Conservation (phyloP, 2,888 invertebrate genomes). For the Monopis laevigella region DNA sequence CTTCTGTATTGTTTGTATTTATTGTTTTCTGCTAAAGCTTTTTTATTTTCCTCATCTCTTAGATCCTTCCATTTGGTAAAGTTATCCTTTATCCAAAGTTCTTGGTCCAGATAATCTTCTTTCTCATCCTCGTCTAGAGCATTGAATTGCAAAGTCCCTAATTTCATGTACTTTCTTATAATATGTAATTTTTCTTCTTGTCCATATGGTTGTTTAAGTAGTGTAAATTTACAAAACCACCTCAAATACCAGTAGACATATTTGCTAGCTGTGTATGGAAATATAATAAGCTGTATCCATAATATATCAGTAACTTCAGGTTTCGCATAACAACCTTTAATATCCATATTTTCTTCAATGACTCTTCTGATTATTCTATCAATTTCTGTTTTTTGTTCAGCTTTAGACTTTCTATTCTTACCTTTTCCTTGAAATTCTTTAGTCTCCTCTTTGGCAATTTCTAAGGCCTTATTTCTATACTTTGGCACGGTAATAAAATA, state of each 20-base stretch:
- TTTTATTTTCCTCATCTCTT: constrained; percentile 86
- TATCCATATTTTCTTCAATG: constrained; percentile 93
- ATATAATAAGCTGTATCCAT: constrained; percentile 83
- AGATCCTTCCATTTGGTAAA: constrained; percentile 81
- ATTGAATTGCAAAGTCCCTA: constrained; percentile 77
- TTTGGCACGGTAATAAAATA: constrained; percentile 89
- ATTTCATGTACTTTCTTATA: constrained; percentile 80
- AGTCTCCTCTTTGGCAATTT: constrained; percentile 69
- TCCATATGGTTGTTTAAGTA: constrained; percentile 79
- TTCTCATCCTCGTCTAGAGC: constrained; percentile 78
- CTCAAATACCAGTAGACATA: constrained; percentile 79
- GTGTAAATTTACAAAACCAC: constrained; percentile 85
- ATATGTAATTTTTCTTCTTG: constrained; percentile 86
- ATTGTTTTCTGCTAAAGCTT: constrained; percentile 85
- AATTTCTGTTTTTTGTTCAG: constrained; percentile 78
- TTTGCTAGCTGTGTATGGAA: constrained; percentile 77
- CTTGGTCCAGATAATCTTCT: constrained; percentile 75
- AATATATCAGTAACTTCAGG: constrained; percentile 81
- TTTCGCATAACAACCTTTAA: constrained; percentile 91
- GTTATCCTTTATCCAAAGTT: constrained; percentile 86
- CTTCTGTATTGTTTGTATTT: constrained; percentile 89
- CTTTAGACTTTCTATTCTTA: constrained; percentile 65
- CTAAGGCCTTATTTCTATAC: constrained; percentile 82
- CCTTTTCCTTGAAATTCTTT: constrained; percentile 67
- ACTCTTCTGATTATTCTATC: constrained; percentile 83